These are phyloP conservation scores for Copsychus sechellarum DNA, from an alignment of 2,113 vertebrate genomes.

Conservation along the genomic window DNA sequence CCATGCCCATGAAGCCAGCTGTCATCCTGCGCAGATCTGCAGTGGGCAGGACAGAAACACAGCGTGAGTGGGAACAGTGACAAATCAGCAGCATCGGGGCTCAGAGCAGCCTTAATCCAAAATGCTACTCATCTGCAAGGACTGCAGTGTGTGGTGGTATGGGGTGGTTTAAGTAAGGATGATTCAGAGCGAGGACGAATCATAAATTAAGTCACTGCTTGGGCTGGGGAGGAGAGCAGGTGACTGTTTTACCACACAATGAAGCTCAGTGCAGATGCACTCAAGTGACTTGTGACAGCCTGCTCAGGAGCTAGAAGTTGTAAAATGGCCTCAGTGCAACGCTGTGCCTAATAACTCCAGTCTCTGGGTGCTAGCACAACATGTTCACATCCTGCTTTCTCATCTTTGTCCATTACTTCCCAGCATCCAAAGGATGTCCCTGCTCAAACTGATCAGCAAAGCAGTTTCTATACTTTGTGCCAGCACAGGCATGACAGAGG, in stretches of 20 bases:
- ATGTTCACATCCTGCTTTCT: not conserved
- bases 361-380: not conserved
- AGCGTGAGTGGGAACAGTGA: not conserved
- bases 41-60: not conserved
- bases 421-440: not conserved
- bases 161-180: not conserved
- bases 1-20: conserved; percentile 99
- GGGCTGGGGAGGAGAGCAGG: not conserved
- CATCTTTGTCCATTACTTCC: not conserved
- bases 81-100: not conserved
- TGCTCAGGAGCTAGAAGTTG: not conserved
- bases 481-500: not conserved
- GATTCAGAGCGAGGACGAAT: not conserved
- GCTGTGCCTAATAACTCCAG: not conserved
- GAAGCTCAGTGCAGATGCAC: not conserved
- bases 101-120: not conserved
- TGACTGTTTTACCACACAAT: not conserved
- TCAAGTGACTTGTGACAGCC: not conserved
- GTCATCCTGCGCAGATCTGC: conserved; percentile 96
- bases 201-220: not conserved
- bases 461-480: not conserved
- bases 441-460: not conserved
- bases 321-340: not conserved
- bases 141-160: not conserved
- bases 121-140: not conserved